phyloP scores from a whole-genome alignment of 2,888 invertebrate species.

The Ectemnius cavifrons region DNA sequence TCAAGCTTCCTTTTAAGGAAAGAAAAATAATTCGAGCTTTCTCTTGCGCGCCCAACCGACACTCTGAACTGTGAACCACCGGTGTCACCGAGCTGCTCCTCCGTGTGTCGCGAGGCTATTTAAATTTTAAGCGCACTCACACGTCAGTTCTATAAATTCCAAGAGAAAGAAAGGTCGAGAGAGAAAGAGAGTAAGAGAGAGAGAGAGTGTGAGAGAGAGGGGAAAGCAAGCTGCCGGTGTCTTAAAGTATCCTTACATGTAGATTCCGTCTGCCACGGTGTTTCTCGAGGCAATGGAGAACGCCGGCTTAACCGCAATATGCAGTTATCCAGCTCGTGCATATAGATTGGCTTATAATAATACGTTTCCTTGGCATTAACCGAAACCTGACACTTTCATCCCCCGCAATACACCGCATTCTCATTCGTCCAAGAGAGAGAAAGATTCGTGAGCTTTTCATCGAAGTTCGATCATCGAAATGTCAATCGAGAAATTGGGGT shows the following conservation, averaged over 20 bases:
- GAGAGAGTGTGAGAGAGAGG: too few relatives aligned
- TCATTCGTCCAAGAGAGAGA: neutral
- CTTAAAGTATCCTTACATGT: slow-evolving; percentile 15
- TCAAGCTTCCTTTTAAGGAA: neutral
- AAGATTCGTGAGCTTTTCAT: neutral
- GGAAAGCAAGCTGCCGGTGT: neutral
- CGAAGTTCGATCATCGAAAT: neutral
- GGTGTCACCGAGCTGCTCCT: too few relatives aligned
- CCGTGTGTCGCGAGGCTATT: slow-evolving; percentile 1
- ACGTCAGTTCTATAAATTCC: neutral
- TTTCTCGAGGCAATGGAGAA: neutral
- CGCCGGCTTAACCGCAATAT: slow-evolving; percentile 58
- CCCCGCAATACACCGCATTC: neutral
- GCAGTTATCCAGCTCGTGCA: slow-evolving; percentile 57
- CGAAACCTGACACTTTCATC: neutral
- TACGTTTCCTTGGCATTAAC: slow-evolving; percentile 12
- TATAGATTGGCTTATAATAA: slow-evolving; percentile 41
- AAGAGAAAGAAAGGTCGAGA: too few relatives aligned
- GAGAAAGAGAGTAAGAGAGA: too few relatives aligned
- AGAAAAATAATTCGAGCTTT: too few relatives aligned
- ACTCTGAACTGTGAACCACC: too few relatives aligned
- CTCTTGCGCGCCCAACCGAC: too few relatives aligned
- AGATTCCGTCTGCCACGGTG: slow-evolving; percentile 3
- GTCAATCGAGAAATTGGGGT: neutral
- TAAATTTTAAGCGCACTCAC: slow-evolving; percentile 2